Evolutionary conservation across 2,113 vertebrate genomes (phyloP).

Genomic region (Labrus mixtus): DNA sequence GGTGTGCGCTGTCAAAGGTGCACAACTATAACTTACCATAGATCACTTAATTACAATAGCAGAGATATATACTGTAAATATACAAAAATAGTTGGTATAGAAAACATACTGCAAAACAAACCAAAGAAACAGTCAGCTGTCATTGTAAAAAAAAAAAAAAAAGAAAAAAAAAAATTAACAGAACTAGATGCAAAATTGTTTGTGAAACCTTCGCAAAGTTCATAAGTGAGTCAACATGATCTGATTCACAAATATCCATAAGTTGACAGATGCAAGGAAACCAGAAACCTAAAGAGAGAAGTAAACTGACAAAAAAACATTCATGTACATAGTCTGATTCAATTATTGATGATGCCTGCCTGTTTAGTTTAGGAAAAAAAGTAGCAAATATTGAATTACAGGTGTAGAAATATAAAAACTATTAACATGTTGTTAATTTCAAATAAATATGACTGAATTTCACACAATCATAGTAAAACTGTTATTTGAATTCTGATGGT

Average conservation of each 20-base stretch:
- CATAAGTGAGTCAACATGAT: too few species aligned
- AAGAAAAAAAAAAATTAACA: neutral
- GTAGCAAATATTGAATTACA: neutral
- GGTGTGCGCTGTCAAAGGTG: neutral
- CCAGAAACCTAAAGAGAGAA: neutral
- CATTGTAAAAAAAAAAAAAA: neutral
- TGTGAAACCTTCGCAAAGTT: neutral
- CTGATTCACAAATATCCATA: too few species aligned
- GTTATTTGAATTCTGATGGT: too few species aligned
- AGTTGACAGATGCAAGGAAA: too few species aligned
- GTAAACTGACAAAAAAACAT: neutral
- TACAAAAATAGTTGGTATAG: conserved; percentile 45
- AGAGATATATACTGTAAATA: conserved; percentile 3
- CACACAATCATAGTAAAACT: neutral
- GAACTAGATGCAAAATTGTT: neutral
- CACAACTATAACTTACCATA: neutral
- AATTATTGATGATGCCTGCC: neutral
- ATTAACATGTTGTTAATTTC: neutral
- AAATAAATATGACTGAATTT: neutral
- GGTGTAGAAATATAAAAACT: neutral
- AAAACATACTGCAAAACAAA: neutral
- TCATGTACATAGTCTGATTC: neutral
- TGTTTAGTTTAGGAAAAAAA: neutral
- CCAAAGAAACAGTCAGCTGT: neutral
- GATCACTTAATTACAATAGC: neutral